These are phyloP conservation scores for Malthinus seriepunctatus DNA, from an alignment of 2,888 invertebrate genomes.

Conservation along the genomic window DNA sequence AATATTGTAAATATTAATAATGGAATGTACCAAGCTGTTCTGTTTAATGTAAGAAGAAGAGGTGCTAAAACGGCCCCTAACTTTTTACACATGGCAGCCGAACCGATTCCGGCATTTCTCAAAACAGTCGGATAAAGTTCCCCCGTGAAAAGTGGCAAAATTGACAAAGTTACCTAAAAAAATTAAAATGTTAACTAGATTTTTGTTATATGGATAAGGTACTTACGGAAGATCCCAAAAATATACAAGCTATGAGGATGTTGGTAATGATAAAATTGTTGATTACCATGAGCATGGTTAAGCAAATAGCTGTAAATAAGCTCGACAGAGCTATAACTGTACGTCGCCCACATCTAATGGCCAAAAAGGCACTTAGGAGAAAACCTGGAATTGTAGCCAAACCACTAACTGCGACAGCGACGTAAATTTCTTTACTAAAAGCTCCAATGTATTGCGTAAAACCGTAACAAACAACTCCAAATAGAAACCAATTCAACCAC, in stretches of 20 bases:
- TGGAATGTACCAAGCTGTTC: conserved; percentile 40
- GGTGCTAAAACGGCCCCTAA: conserved; percentile 71
- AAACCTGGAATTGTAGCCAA: conserved; percentile 60
- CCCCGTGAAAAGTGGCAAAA: conserved; percentile 73
- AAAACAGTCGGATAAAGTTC: conserved; percentile 79
- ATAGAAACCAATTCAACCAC: conserved; percentile 62
- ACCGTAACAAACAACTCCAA: conserved; percentile 62
- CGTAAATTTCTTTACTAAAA: conserved; percentile 59
- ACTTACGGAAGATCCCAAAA: conserved; percentile 67
- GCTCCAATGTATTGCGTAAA: conserved; percentile 63
- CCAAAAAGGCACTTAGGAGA: conserved; percentile 57
- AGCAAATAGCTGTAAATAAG: conserved; percentile 56
- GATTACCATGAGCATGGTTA: conserved; percentile 54
- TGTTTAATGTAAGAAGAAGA: conserved; percentile 44
- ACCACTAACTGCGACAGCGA: conserved; percentile 59
- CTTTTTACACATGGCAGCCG: conserved; percentile 73
- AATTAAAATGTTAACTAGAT: conserved; percentile 2
- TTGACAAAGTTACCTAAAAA: conserved; percentile 58
- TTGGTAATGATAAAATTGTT: conserved; percentile 60
- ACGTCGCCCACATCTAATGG: conserved; percentile 58
- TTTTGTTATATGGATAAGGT: background rate
- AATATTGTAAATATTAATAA: conserved; percentile 43
- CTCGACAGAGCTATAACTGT: conserved; percentile 57
- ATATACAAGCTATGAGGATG: conserved; percentile 64
- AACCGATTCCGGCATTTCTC: conserved; percentile 75